Evolutionary conservation across 2,888 invertebrate genomes (phyloP).

Genomic region (Charanyca ferruginea): DNA sequence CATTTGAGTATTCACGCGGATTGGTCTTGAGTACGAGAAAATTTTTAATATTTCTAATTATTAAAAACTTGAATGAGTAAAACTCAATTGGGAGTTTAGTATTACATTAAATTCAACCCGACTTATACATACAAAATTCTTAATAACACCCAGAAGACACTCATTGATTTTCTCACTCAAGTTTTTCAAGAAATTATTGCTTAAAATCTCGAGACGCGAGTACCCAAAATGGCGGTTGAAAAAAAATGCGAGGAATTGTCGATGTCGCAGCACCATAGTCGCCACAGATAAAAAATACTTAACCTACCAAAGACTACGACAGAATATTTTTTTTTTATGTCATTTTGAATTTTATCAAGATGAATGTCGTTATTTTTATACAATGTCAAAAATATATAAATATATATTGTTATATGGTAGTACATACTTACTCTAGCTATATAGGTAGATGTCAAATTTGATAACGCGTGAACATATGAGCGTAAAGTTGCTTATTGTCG

Average conservation of each 20-base stretch:
- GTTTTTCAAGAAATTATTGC: slow-evolving; percentile 47
- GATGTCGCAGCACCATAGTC: slow-evolving; percentile 67
- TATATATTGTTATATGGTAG: slow-evolving; percentile 66
- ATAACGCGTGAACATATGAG: slow-evolving; percentile 61
- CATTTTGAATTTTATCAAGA: slow-evolving; percentile 65
- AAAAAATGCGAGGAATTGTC: slow-evolving; percentile 66
- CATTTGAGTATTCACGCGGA: slow-evolving; percentile 1
- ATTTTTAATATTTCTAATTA: slow-evolving; percentile 14
- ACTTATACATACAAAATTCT: slow-evolving; percentile 55
- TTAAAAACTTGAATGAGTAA: slow-evolving; percentile 47
- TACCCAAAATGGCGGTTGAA: slow-evolving; percentile 42
- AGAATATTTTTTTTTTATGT: slow-evolving; percentile 59
- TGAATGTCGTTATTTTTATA: slow-evolving; percentile 63
- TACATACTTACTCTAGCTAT: slow-evolving; percentile 72
- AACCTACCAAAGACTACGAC: slow-evolving; percentile 66
- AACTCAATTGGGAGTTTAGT: slow-evolving; percentile 27
- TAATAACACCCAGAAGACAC: slow-evolving; percentile 33
- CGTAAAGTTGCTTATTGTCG: slow-evolving; percentile 84
- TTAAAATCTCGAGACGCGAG: slow-evolving; percentile 48
- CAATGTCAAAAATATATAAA: slow-evolving; percentile 71
- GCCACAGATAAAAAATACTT: slow-evolving; percentile 69
- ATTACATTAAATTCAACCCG: slow-evolving; percentile 47
- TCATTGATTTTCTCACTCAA: slow-evolving; percentile 35
- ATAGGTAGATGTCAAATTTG: slow-evolving; percentile 63
- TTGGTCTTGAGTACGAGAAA: background rate